Conservation (phyloP, 2,888 invertebrate species). For the Drosophila buzzatii region DNA sequence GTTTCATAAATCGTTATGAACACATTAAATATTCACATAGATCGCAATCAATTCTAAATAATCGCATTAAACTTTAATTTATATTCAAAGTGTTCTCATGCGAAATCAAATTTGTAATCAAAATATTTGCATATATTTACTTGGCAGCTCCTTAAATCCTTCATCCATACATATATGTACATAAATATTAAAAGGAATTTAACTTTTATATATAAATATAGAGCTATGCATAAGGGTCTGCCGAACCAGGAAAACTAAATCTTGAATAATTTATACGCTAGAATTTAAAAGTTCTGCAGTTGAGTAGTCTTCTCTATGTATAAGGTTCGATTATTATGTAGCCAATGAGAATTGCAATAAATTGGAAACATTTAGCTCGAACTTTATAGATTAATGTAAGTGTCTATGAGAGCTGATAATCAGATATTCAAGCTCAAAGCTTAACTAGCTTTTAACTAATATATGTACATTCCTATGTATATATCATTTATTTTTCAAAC, state of each 20-base stretch:
- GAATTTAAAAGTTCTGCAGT: too few species aligned
- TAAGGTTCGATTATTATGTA: not conserved
- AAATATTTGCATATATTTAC: not conserved
- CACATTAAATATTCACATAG: slow-evolving; percentile 36
- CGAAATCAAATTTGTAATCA: not conserved
- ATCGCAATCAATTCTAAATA: slow-evolving; percentile 11
- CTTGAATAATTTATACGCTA: too few species aligned
- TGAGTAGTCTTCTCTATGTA: too few species aligned
- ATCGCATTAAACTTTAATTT: not conserved
- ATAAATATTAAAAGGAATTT: too few species aligned
- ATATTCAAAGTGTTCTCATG: not conserved
- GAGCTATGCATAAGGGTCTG: too few species aligned
- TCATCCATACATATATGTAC: too few species aligned
- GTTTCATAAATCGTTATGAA: slow-evolving; percentile 44
- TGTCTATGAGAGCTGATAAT: not conserved
- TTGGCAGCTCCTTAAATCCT: not conserved
- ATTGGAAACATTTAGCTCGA: not conserved
- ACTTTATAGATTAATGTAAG: not conserved
- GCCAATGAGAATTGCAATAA: not conserved
- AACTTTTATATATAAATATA: too few species aligned
- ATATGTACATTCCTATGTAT: too few species aligned
- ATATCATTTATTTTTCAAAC: too few species aligned
- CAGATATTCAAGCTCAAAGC: too few species aligned
- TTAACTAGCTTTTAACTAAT: not conserved
- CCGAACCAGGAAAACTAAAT: too few species aligned